Evolutionary conservation across 2,888 invertebrate species (phyloP).

Genomic region (Clivina fossor): DNA sequence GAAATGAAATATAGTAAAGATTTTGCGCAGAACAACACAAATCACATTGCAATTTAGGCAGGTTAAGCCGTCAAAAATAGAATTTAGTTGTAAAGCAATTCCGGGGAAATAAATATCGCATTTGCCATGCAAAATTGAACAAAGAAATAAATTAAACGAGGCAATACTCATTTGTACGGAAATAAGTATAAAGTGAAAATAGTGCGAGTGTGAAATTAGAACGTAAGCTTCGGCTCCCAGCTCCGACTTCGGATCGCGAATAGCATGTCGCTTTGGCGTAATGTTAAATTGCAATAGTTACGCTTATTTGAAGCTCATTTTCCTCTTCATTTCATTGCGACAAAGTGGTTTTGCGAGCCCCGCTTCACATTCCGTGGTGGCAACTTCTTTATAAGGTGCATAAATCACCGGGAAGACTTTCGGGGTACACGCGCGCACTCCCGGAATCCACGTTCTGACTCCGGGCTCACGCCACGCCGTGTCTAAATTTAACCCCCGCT

Average conservation of each 20-base stretch:
- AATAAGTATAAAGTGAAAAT: too few relatives aligned
- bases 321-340: constrained; percentile 53
- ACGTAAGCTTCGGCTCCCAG: too few relatives aligned
- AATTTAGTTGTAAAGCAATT: too few relatives aligned
- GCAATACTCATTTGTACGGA: too few relatives aligned
- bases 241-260: neutral
- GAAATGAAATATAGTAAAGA: too few relatives aligned
- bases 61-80: too few relatives aligned
- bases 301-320: constrained; percentile 52
- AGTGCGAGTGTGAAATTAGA: too few relatives aligned
- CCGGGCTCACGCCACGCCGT: constrained; percentile 12
- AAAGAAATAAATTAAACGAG: too few relatives aligned
- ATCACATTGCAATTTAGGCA: too few relatives aligned
- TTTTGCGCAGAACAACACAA: too few relatives aligned
- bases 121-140: too few relatives aligned
- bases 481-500: constrained; percentile 16
- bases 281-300: constrained; percentile 50
- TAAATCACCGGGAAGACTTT: constrained; percentile 48
- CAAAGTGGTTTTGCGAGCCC: constrained; percentile 51
- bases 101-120: too few relatives aligned
- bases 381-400: constrained; percentile 52
- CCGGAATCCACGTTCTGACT: constrained; percentile 2
- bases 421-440: neutral
- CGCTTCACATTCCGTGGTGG: constrained; percentile 49
- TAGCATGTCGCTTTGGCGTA: constrained; percentile 5